These are phyloP conservation scores for Strix uralensis DNA, from an alignment of 2,113 vertebrate species.

Conservation along the genomic window DNA sequence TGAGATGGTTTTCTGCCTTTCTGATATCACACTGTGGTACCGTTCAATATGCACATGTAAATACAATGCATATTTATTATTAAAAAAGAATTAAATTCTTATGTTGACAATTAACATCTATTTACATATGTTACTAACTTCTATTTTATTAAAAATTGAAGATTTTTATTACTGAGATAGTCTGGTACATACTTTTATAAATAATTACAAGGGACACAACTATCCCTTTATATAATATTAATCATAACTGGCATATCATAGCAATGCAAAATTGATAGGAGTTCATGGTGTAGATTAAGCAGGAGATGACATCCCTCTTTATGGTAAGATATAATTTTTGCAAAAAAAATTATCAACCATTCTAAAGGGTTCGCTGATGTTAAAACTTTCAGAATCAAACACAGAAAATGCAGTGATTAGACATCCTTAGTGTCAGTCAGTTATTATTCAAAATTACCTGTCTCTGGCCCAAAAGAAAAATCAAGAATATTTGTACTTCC, in stretches of 20 bases:
- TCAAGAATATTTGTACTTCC: neutral
- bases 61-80: neutral
- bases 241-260: neutral
- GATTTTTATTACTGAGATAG: neutral
- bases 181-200: neutral
- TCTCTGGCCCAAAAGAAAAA: neutral
- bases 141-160: neutral
- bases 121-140: neutral
- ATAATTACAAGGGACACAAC: neutral
- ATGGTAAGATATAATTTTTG: neutral
- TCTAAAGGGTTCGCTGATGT: neutral
- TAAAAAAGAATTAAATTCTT: neutral
- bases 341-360: neutral
- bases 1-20: neutral
- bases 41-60: neutral
- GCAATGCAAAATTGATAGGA: neutral
- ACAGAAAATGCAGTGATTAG: neutral
- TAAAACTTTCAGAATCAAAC: neutral
- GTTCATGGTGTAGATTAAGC: neutral
- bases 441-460: slow-evolving; percentile 12
- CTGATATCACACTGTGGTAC: neutral
- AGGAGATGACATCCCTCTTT: neutral
- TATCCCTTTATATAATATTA: neutral
- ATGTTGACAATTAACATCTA: neutral
- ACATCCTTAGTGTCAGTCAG: neutral